A percentile compares a stretch with the other conserved stretches of the same genome.
Evolutionary conservation across 2,113 vertebrate species (phyloP).

Genomic region (Scophthalmus maximus): DNA sequence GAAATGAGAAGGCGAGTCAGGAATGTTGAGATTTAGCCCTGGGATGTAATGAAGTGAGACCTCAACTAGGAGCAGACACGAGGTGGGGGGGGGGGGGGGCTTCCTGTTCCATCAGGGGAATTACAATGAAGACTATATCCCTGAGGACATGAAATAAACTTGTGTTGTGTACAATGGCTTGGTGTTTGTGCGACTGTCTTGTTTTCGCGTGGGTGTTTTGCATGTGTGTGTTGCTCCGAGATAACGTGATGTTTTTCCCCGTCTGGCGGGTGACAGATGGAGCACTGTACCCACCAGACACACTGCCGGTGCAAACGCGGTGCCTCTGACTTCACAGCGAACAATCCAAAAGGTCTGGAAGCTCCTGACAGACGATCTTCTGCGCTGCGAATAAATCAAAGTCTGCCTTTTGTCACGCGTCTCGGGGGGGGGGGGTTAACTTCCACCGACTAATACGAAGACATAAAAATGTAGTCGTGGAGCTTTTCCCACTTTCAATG

Average conservation of each 20-base stretch:
- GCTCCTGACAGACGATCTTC: neutral
- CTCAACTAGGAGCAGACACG: constrained; percentile 42
- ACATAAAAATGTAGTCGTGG: neutral
- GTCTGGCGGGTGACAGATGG: neutral
- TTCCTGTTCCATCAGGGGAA: constrained; percentile 39
- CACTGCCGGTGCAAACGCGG: neutral
- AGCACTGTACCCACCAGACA: no score
- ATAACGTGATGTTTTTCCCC: constrained; percentile 56
- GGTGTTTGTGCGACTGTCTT: constrained; percentile 28
- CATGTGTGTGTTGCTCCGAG: neutral
- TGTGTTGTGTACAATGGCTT: constrained; percentile 25
- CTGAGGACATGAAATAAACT: constrained; percentile 37
- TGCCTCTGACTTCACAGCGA: neutral
- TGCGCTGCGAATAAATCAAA: neutral
- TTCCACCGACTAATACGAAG: neutral
- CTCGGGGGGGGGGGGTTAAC: no score
- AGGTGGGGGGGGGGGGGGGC: neutral
- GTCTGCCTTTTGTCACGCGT: neutral
- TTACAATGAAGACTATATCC: constrained; percentile 40
- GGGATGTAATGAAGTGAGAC: constrained; percentile 47
- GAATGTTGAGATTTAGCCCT: constrained; percentile 57
- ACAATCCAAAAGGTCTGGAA: neutral
- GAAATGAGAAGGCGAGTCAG: constrained; percentile 28
- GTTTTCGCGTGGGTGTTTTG: constrained; percentile 10
- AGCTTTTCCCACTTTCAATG: neutral